Base-by-base conservation (phyloP, 2,888 invertebrate species). In the Scotopteryx bipunctaria region DNA sequence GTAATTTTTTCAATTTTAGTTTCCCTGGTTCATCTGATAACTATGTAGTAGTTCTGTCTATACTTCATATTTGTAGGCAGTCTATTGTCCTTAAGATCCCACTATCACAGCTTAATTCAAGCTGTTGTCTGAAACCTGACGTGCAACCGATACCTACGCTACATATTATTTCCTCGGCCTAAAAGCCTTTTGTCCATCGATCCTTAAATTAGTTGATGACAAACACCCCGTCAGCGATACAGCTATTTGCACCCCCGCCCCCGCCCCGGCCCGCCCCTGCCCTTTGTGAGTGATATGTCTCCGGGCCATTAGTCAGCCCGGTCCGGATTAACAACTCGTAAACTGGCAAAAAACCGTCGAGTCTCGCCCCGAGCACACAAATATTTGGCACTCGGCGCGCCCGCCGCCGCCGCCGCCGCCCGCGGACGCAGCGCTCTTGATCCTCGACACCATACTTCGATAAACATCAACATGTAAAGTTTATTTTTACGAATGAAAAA, bases 301-400 rank as follows among this genome's bases (percentile, higher is more conserved):
- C 55, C 63, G 66, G 50, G 55, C 70, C 76, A 73, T 74, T 69
- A 71, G 65, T 38, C 32, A 31, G 21, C 41, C 35, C 35, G 27
- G 19, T 15, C 6, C 23, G 73, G 67, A 69, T 71, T 69, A 71
- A 68, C 59, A 64, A 64, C 67, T 69, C 62, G 65, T 70, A 62
- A 64, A 66, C 50, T 57, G 40, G 63, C 61, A 68, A 73, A 71
- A 71, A 73, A 65, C 63, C 61, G 60, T 62, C 55, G 60, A 54
- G 27, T 45, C 52, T 49, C 47, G 45, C 38, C 32, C 37, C 33
- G 29, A 37, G 29, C 41, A 23, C 63, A 52, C 59, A 63, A 66
- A 69, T 67, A 72, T 76, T 80, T 78, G 72, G 79, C 79, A 75
- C 73, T 75, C 49, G 51, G 49, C 51, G 57, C 46, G 53, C 21